Conservation (phyloP, 2,888 invertebrate genomes). For the Lithophane leautieri region DNA sequence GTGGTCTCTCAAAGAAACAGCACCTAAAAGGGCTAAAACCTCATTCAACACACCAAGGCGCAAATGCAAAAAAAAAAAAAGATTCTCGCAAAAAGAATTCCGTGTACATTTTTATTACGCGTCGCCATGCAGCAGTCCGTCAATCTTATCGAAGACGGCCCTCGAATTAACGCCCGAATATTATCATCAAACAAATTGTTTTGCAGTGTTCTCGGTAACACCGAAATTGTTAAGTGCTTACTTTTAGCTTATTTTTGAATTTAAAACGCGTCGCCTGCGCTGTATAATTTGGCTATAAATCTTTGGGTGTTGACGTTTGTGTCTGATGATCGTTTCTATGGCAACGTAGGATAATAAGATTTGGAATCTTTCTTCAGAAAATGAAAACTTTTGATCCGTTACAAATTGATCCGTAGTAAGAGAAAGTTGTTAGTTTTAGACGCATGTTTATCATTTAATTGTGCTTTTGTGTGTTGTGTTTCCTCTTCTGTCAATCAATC, state of each 20-base stretch:
- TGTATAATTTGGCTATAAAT: slow-evolving; percentile 53
- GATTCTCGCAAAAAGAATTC: slow-evolving; percentile 19
- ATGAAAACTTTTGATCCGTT: too few relatives aligned
- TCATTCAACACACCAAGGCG: not conserved
- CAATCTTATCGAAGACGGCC: slow-evolving; percentile 73
- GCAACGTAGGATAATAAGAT: too few relatives aligned
- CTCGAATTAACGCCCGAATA: slow-evolving; percentile 76
- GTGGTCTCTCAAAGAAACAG: not conserved
- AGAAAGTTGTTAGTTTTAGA: not conserved
- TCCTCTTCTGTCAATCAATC: too few relatives aligned
- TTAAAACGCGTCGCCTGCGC: slow-evolving; percentile 53
- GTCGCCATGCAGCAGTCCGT: slow-evolving; percentile 61
- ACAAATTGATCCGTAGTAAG: too few relatives aligned
- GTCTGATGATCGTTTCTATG: slow-evolving; percentile 7
- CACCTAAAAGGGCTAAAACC: not conserved
- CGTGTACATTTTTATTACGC: slow-evolving; percentile 67
- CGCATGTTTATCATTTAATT: too few relatives aligned
- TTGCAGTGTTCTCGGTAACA: slow-evolving; percentile 60
- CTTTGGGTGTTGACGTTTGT: slow-evolving; percentile 38
- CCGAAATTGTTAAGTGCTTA: slow-evolving; percentile 58
- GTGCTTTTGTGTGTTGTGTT: too few relatives aligned
- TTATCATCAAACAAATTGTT: slow-evolving; percentile 77
- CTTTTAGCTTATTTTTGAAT: slow-evolving; percentile 58
- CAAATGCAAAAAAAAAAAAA: slow-evolving; percentile 27
- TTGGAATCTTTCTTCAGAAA: not conserved